Percentiles rank a stretch among this genome's conserved stretches.
Evolutionary conservation across 2,797 vertebrate species (phyloP).

Genomic region (Anguilla anguilla): DNA sequence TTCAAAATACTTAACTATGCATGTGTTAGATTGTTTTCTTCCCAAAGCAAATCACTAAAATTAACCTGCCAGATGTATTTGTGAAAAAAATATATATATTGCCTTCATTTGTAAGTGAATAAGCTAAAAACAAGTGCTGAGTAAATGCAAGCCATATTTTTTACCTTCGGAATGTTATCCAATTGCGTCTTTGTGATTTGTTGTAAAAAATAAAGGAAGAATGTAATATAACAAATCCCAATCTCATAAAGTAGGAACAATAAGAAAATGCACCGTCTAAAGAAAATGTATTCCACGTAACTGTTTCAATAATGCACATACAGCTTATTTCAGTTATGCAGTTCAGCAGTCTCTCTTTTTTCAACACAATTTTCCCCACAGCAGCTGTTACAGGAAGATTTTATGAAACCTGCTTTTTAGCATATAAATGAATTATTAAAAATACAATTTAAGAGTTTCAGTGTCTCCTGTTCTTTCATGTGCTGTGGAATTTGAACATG

Average conservation of each 20-base stretch:
- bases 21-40: not conserved
- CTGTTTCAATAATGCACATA: not conserved
- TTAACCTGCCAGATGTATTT: not conserved
- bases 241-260: conserved; percentile 6
- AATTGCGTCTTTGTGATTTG: not conserved
- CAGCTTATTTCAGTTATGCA: not conserved
- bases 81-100: not conserved
- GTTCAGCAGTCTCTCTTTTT: not conserved
- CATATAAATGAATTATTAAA: not conserved
- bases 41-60: not conserved
- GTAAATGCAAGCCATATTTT: not conserved
- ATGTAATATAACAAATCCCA: not conserved
- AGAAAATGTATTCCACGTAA: not conserved
- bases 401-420: not conserved
- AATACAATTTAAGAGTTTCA: not conserved
- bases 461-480: not conserved
- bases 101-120: not conserved
- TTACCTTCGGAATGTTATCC: not conserved
- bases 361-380: not conserved
- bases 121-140: not conserved
- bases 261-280: not conserved
- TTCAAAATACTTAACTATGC: not conserved
- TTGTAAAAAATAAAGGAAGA: not conserved
- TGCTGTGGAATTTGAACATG: not conserved
- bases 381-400: not conserved